Percentiles rank a stretch among this genome's conserved stretches.
These are phyloP conservation scores for Protaetia brevitarsis DNA, from an alignment of 1,140 invertebrate genomes.

Conservation along the genomic window DNA sequence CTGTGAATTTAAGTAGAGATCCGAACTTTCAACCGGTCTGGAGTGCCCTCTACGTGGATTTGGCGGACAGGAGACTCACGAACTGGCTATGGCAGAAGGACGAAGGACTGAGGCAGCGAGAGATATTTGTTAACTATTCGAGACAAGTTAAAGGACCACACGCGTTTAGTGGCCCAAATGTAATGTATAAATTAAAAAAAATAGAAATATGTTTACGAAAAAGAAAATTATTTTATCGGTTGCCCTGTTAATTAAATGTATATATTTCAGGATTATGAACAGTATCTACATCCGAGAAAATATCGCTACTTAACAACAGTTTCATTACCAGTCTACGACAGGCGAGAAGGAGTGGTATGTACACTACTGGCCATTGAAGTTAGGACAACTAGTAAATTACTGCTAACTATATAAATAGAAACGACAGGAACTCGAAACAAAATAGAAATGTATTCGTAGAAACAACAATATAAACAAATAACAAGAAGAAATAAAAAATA, in stretches of 20 bases:
- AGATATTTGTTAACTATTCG: conserved; percentile 62
- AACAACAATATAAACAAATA: too few relatives aligned
- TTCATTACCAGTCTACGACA: conserved; percentile 87
- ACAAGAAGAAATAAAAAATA: too few relatives aligned
- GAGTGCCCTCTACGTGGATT: conserved; percentile 90
- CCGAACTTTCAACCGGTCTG: conserved; percentile 77
- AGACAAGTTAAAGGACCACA: conserved; percentile 40
- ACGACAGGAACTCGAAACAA: too few relatives aligned
- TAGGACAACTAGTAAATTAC: too few relatives aligned
- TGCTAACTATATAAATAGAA: too few relatives aligned
- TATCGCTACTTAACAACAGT: conserved; percentile 86
- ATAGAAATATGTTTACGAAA: too few relatives aligned
- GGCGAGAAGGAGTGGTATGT: conserved; percentile 73
- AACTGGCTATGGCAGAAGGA: conserved; percentile 84
- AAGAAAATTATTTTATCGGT: too few relatives aligned
- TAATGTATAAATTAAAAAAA: conserved; percentile 24
- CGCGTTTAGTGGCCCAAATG: not conserved
- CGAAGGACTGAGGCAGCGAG: conserved; percentile 73
- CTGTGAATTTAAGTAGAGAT: conserved; percentile 74
- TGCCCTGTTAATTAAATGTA: too few relatives aligned
- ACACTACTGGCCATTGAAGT: not conserved
- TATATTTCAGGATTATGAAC: conserved; percentile 61
- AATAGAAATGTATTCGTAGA: too few relatives aligned
- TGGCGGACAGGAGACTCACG: conserved; percentile 83
- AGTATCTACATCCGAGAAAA: conserved; percentile 54